phyloP scores from a whole-genome alignment of 1,140 invertebrate genomes.

The Nasonia giraulti region DNA sequence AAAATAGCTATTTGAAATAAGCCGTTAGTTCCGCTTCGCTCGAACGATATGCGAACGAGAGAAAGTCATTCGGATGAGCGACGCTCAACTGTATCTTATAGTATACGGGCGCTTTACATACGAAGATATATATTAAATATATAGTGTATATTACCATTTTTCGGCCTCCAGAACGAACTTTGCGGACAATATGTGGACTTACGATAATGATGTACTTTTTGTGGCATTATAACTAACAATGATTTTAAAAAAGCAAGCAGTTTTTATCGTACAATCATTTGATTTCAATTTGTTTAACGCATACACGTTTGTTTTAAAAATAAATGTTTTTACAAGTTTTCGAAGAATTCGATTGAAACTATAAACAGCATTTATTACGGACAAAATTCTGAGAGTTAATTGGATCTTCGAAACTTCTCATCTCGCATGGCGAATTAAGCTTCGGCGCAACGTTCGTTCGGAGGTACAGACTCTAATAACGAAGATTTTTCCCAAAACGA shows the following conservation, averaged over 20 bases:
- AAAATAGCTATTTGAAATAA: not conserved
- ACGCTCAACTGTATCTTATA: constrained; percentile 3
- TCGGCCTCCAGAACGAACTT: constrained; percentile 2
- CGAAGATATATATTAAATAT: not conserved
- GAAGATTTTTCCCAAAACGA: constrained; percentile 38
- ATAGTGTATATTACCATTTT: not conserved
- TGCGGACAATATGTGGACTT: not conserved
- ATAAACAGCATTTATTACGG: not conserved
- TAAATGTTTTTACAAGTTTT: too few species aligned
- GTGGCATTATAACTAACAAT: too few species aligned
- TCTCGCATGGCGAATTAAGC: not conserved
- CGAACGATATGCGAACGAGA: not conserved
- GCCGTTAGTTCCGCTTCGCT: not conserved
- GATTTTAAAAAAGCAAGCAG: too few species aligned
- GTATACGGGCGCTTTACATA: constrained; percentile 5
- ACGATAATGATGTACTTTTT: too few species aligned
- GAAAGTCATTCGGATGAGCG: constrained; percentile 16
- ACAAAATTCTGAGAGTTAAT: not conserved
- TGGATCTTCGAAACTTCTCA: not conserved
- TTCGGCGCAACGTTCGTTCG: constrained; percentile 11
- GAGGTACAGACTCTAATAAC: not conserved
- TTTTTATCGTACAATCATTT: too few species aligned
- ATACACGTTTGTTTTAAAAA: too few species aligned
- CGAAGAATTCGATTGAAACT: too few species aligned
- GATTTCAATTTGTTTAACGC: too few species aligned